These are phyloP conservation scores for Micromesistius poutassou DNA, from an alignment of 2,797 vertebrate genomes.

Conservation along the genomic window DNA sequence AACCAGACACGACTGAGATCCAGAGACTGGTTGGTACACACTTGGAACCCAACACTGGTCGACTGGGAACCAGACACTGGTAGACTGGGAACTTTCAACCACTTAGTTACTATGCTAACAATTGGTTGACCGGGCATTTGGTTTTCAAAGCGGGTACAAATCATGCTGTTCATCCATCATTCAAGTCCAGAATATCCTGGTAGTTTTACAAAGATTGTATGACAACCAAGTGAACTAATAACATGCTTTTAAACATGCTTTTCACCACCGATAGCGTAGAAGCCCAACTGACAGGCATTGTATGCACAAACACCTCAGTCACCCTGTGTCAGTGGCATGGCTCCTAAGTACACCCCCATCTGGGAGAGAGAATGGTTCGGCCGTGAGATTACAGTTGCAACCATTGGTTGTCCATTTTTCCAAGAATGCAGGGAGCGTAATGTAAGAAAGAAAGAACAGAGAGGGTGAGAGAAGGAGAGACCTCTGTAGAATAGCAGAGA, in stretches of 20 bases:
- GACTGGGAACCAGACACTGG: not conserved
- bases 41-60: not conserved
- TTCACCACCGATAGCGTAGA: not conserved
- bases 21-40: too few relatives aligned
- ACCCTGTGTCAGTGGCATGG: not conserved
- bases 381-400: not conserved
- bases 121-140: not conserved
- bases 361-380: not conserved
- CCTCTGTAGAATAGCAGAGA: not conserved
- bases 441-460: slow-evolving; percentile 27
- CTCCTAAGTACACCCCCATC: not conserved
- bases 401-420: not conserved
- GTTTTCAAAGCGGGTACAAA: not conserved
- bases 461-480: slow-evolving; percentile 1
- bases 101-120: not conserved
- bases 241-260: not conserved
- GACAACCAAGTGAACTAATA: not conserved
- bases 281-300: not conserved
- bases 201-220: not conserved
- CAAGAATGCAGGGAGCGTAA: slow-evolving; percentile 31
- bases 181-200: not conserved
- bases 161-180: not conserved
- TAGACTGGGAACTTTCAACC: not conserved
- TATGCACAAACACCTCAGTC: not conserved
- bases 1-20: too few relatives aligned